Evolutionary conservation across 1,140 invertebrate genomes (phyloP).

Genomic region (Drosophila sp.): DNA sequence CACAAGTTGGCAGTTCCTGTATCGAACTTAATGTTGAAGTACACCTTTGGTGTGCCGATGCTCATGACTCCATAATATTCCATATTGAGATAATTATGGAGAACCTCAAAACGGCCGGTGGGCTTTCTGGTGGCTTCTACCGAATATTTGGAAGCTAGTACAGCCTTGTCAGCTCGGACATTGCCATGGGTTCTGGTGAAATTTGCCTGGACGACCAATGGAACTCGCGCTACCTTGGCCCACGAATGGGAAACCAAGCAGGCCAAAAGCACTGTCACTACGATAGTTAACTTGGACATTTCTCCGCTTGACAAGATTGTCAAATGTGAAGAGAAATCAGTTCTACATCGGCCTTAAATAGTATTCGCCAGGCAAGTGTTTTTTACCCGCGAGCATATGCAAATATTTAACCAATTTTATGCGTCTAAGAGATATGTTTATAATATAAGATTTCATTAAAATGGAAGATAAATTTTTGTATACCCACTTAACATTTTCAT

Average conservation of each 20-base stretch:
- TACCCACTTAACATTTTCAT: no score
- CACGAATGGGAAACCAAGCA: not conserved
- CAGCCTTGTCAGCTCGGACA: constrained; percentile 27
- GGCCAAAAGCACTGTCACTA: not conserved
- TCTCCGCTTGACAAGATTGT: not conserved
- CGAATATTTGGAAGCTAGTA: constrained; percentile 32
- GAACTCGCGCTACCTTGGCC: constrained; percentile 30
- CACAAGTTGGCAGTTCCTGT: constrained; percentile 99
- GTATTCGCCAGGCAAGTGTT: not conserved
- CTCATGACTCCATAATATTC: constrained; percentile 98
- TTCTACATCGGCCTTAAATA: not conserved
- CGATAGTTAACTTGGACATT: not conserved
- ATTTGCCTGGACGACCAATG: constrained; percentile 5
- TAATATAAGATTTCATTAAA: no score
- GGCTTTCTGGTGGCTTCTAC: not conserved
- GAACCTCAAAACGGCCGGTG: not conserved
- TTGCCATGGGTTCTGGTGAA: constrained; percentile 38
- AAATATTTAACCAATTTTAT: no score
- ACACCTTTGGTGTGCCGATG: constrained; percentile 96
- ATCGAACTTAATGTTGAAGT: constrained; percentile 98
- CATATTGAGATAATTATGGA: constrained; percentile 84
- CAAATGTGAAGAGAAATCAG: not conserved
- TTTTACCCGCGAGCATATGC: not conserved
- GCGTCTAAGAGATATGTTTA: not conserved
- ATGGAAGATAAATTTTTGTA: no score